Percentiles rank a stretch among this genome's conserved stretches.
Conservation (phyloP, 2,113 vertebrate genomes). For the Hippoglossus stenolepis region DNA sequence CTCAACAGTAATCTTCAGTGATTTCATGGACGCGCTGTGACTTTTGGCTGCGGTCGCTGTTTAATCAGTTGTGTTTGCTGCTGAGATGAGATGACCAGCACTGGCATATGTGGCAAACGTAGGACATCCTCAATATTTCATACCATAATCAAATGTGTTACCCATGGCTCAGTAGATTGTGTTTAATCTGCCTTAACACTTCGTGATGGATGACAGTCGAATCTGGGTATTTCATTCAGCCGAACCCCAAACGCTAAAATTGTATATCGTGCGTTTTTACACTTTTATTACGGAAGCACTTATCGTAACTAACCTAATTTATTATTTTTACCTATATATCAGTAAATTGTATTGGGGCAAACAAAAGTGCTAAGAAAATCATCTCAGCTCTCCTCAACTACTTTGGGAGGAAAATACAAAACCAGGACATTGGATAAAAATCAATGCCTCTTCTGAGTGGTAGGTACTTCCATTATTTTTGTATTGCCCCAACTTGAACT, state of each 20-base stretch:
- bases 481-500: too few relatives aligned
- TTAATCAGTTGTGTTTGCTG: constrained; percentile 57
- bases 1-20: neutral
- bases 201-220: constrained; percentile 43
- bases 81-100: constrained; percentile 57
- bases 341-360: too few relatives aligned
- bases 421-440: too few relatives aligned
- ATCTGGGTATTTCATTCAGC: constrained; percentile 51
- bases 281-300: too few relatives aligned
- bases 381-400: too few relatives aligned
- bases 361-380: too few relatives aligned
- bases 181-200: constrained; percentile 64
- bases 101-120: constrained; percentile 32
- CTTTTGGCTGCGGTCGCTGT: constrained; percentile 25
- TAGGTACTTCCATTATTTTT: too few relatives aligned
- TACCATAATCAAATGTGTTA: constrained; percentile 67
- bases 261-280: too few relatives aligned
- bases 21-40: constrained; percentile 14
- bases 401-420: too few relatives aligned
- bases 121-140: constrained; percentile 68
- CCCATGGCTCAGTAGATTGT: constrained; percentile 54
- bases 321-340: too few relatives aligned
- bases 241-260: neutral
- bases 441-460: too few relatives aligned
- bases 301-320: too few relatives aligned